phyloP scores from a whole-genome alignment of 1,140 invertebrate species.

The Heliconius hermathena region DNA sequence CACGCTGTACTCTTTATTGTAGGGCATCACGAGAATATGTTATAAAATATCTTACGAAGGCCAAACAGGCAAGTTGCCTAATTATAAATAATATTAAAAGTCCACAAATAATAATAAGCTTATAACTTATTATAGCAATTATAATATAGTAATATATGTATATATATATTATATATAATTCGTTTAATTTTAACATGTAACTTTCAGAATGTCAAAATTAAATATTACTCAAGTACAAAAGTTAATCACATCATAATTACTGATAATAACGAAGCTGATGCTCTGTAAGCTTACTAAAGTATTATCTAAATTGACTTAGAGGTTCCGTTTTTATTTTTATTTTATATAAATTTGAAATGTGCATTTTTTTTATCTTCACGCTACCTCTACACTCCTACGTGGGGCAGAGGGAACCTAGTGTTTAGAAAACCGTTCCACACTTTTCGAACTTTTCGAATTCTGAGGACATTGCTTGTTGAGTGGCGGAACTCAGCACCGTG shows the following conservation, averaged over 20 bases:
- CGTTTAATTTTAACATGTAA: background rate
- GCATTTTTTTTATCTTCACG: background rate
- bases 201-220: background rate
- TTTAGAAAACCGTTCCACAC: background rate
- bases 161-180: background rate
- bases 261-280: background rate
- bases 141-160: background rate
- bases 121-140: constrained; percentile 1
- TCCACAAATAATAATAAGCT: background rate
- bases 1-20: too few relatives aligned
- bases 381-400: background rate
- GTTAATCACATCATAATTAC: constrained; percentile 9
- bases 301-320: background rate
- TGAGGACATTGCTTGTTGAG: too few relatives aligned
- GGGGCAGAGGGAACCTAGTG: background rate
- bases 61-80: background rate
- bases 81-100: background rate
- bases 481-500: too few relatives aligned
- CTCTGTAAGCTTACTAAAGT: background rate
- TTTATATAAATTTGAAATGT: background rate
- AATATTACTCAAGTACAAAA: background rate
- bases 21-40: background rate
- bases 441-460: too few relatives aligned
- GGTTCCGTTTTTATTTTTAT: background rate
- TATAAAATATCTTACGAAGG: background rate